phyloP scores from a whole-genome alignment of 2,797 vertebrate genomes.

The Enteromius thamalakanensis region DNA sequence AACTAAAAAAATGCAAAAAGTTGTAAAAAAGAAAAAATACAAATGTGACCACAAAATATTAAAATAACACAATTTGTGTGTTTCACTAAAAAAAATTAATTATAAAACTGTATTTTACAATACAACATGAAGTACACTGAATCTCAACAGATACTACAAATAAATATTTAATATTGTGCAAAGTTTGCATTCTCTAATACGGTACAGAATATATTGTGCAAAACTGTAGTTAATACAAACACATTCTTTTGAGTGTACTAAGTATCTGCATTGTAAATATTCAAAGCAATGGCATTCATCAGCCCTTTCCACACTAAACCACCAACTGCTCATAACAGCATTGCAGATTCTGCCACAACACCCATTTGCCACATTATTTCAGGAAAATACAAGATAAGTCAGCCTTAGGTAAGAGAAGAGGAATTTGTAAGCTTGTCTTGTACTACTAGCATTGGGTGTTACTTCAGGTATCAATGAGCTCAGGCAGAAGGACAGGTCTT shows the following conservation, averaged over 20 bases:
- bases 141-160: not conserved
- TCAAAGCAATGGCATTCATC: not conserved
- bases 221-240: not conserved
- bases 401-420: conserved; percentile 42
- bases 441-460: not conserved
- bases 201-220: not conserved
- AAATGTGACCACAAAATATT: not conserved
- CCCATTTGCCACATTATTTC: conserved; percentile 30
- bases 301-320: not conserved
- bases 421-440: conserved; percentile 44
- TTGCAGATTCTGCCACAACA: conserved; percentile 7
- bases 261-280: not conserved
- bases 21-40: too few relatives aligned
- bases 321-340: not conserved
- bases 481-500: conserved; percentile 36
- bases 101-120: not conserved
- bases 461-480: conserved; percentile 48
- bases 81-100: not conserved
- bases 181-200: too few relatives aligned
- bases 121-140: not conserved
- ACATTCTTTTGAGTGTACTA: not conserved
- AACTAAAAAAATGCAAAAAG: too few relatives aligned
- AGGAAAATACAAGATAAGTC: conserved; percentile 12
- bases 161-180: not conserved
- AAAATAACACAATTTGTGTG: not conserved